A percentile compares a stretch with the other conserved stretches of the same genome.
These are phyloP conservation scores for Leptobrachium ailaonicum DNA, from an alignment of 2,113 vertebrate species.

Conservation along the genomic window DNA sequence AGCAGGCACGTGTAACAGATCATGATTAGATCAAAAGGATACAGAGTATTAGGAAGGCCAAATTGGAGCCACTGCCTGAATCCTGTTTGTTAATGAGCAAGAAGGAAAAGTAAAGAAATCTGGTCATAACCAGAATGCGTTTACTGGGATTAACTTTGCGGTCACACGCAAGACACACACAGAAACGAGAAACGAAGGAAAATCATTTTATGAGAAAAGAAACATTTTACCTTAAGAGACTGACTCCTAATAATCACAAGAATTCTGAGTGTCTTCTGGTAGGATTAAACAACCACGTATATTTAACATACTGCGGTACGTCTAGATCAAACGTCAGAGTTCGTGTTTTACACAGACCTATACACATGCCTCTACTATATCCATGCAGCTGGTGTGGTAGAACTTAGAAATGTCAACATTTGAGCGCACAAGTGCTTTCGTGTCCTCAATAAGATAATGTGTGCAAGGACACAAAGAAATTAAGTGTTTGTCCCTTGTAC, in stretches of 20 bases:
- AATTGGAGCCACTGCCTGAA: neutral
- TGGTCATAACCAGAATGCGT: constrained; percentile 7
- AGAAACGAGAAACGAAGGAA: constrained; percentile 6
- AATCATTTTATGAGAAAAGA: constrained; percentile 28
- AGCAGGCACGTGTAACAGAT: too few species aligned
- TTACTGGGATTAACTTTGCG: constrained; percentile 22
- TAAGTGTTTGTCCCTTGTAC: too few species aligned
- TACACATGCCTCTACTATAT: too few species aligned
- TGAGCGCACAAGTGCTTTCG: too few species aligned
- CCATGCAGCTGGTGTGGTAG: too few species aligned
- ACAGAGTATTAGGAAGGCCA: constrained; percentile 9
- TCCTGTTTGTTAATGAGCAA: constrained; percentile 5
- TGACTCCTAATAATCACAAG: neutral
- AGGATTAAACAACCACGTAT: too few species aligned
- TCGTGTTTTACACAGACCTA: too few species aligned
- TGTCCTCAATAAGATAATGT: too few species aligned
- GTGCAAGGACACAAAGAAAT: too few species aligned
- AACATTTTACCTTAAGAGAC: constrained; percentile 13
- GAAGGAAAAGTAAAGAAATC: constrained; percentile 14
- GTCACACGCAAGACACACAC: constrained; percentile 37
- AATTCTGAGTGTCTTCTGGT: neutral
- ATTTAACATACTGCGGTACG: too few species aligned
- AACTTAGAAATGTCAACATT: too few species aligned
- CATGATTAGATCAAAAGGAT: neutral
- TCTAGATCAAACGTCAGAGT: too few species aligned